Evolutionary conservation across 2,888 invertebrate genomes (phyloP).

Genomic region (Tortrix viridana): DNA sequence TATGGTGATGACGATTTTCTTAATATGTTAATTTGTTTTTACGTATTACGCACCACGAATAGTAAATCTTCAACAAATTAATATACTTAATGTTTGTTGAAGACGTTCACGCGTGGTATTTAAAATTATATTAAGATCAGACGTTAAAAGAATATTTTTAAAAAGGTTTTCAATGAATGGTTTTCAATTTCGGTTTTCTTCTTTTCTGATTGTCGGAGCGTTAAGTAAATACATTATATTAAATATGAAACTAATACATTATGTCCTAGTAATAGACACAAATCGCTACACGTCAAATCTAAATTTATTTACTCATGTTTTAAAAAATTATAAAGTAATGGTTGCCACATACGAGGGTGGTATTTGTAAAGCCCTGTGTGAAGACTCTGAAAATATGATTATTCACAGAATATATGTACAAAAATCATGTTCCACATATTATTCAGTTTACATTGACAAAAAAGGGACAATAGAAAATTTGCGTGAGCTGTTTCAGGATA

Average conservation of each 20-base stretch:
- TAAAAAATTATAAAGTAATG: slow-evolving; percentile 9
- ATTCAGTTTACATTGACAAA: slow-evolving; percentile 3
- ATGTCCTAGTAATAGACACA: slow-evolving; percentile 1
- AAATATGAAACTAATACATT: slow-evolving; percentile 8
- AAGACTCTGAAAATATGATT: slow-evolving; percentile 3
- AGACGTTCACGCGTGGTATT: no score
- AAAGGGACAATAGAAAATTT: slow-evolving; percentile 4
- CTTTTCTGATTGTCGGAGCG: background rate
- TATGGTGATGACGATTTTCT: no score
- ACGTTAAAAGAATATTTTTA: no score
- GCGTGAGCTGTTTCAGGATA: slow-evolving; percentile 3
- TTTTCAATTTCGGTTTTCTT: no score
- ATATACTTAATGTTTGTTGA: no score
- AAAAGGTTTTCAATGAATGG: no score
- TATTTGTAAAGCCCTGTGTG: slow-evolving; percentile 3
- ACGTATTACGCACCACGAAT: no score
- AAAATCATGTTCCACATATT: slow-evolving; percentile 7
- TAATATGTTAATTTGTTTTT: no score
- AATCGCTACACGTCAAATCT: slow-evolving; percentile 3
- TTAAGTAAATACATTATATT: background rate
- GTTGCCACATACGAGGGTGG: slow-evolving; percentile 2
- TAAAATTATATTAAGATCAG: no score
- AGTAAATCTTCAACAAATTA: no score
- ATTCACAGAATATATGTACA: slow-evolving; percentile 7
- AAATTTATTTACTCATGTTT: slow-evolving; percentile 5